Base-by-base conservation (phyloP, 2,888 invertebrate species). In the Gortyna flavago region DNA sequence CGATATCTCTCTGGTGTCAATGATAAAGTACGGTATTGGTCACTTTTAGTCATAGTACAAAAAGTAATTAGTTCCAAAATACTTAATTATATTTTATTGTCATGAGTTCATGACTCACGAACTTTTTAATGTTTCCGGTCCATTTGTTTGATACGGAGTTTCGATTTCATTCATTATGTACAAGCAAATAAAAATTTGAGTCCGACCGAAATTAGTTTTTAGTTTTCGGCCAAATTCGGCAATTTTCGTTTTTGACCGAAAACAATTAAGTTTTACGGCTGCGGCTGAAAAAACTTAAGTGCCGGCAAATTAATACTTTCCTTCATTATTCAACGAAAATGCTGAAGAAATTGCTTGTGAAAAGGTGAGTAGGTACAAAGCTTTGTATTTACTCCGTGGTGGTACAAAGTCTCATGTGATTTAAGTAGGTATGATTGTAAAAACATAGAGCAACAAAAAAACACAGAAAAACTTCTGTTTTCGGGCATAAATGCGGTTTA, bases 11-110 rank as follows among this genome's bases (percentile, higher is more conserved):
- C 41, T 71, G 66, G 44, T 48, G n/a, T 64, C 38, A n/a, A 54
- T 70, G 61, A n/a, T 61, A 85, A 72, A 59, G 65, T 81, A 41
- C 80, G 68, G 11, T 61, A n/a, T 13, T n/a, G 13, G 21, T 51
- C 25, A 51, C 41, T 38, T 78, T 65, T 64, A 41, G 41, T 84
- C 54, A 80, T 64, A 38, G 32, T 67, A 35, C 64, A 41, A 64
- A 13, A 69, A 25, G 4, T 62, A 48, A 62, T 67, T 59, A 25
- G 3, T 35, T 59, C 4, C 16, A n/a, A 51, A 61, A 51, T 51
- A 64, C 48, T 54, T 71, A 32, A 4, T 38, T 38, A 38, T 41
- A 44, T 16, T 44, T n/a, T n/a, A 18, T 13, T 16, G 16, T 18
- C 9, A 41, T 35, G 18, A 38, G 51, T 51, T n/a, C 13, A 54